Evolutionary conservation across 2,113 vertebrate species (phyloP).

Genomic region (Pseudois nayaur): DNA sequence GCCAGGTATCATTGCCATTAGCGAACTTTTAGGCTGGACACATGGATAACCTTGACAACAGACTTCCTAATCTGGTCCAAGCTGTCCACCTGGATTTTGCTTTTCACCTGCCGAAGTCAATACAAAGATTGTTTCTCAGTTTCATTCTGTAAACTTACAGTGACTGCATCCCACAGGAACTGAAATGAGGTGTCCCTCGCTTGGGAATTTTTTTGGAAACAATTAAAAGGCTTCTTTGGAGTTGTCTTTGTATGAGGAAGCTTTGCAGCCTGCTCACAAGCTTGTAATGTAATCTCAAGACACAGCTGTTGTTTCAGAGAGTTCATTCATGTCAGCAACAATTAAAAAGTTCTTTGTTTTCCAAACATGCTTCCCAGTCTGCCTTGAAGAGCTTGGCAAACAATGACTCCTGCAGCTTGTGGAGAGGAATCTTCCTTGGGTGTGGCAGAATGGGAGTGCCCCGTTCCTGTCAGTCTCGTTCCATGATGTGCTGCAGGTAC

Average conservation of each 20-base stretch:
- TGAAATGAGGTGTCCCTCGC: conserved; percentile 56
- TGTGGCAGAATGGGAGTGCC: conserved; percentile 51
- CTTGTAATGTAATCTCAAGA: conserved; percentile 76
- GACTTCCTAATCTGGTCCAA: background rate
- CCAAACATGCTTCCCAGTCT: conserved; percentile 73
- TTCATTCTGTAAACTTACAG: conserved; percentile 45
- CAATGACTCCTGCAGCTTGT: conserved; percentile 53
- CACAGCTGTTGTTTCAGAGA: conserved; percentile 80
- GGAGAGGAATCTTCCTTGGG: conserved; percentile 57
- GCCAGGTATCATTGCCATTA: conserved; percentile 34
- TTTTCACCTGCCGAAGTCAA: background rate
- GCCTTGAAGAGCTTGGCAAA: conserved; percentile 72
- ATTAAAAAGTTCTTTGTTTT: conserved; percentile 82
- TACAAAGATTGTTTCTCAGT: conserved; percentile 35
- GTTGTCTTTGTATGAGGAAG: conserved; percentile 55
- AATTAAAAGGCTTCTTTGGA: conserved; percentile 26
- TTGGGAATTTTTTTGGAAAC: conserved; percentile 48
- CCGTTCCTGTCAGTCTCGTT: conserved; percentile 24
- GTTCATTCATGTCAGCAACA: conserved; percentile 79
- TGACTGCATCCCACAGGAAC: conserved; percentile 18
- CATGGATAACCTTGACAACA: conserved; percentile 19
- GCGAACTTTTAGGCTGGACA: conserved; percentile 16
- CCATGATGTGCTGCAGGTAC: conserved; percentile 25
- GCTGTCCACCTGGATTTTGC: background rate
- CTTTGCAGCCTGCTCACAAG: conserved; percentile 67